phyloP scores from a whole-genome alignment of 2,888 invertebrate species.

The Mesorhabditis belari region DNA sequence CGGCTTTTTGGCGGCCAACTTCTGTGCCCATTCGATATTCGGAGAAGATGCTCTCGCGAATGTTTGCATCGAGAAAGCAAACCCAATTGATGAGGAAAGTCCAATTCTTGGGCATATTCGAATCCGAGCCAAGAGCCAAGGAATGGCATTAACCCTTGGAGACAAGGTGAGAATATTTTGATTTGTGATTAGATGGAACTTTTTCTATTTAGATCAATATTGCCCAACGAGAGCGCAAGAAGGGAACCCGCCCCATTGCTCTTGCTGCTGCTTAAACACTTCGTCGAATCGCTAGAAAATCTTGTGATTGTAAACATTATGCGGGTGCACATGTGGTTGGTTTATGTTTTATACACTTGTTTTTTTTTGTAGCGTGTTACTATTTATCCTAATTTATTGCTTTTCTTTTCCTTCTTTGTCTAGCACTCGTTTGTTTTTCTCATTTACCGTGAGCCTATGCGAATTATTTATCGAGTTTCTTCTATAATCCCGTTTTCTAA shows the following conservation, averaged over 20 bases:
- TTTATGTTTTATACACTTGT: too few species aligned
- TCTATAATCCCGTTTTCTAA: too few species aligned
- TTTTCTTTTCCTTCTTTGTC: too few species aligned
- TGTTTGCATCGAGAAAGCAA: conserved; percentile 83
- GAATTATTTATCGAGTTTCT: too few species aligned
- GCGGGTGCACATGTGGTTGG: too few species aligned
- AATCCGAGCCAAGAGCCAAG: conserved; percentile 96
- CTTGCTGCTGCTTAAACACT: conserved; percentile 2
- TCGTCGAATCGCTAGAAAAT: too few species aligned
- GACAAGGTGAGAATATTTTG: conserved; percentile 76
- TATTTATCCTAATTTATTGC: too few species aligned
- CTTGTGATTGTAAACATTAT: too few species aligned
- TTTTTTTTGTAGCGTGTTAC: too few species aligned
- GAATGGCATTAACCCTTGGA: conserved; percentile 95
- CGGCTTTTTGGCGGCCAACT: conserved; percentile 98
- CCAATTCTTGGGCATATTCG: conserved; percentile 93
- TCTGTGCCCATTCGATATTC: conserved; percentile 76
- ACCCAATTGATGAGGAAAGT: conserved; percentile 61
- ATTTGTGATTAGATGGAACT: conserved; percentile 55
- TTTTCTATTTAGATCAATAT: conserved; percentile 15
- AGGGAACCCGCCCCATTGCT: background rate
- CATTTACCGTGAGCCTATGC: too few species aligned
- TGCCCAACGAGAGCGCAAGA: conserved; percentile 15
- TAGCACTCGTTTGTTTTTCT: too few species aligned
- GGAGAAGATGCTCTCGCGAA: conserved; percentile 98